Conservation (phyloP, 2,888 invertebrate species). For the Danaus chrysippus region DNA sequence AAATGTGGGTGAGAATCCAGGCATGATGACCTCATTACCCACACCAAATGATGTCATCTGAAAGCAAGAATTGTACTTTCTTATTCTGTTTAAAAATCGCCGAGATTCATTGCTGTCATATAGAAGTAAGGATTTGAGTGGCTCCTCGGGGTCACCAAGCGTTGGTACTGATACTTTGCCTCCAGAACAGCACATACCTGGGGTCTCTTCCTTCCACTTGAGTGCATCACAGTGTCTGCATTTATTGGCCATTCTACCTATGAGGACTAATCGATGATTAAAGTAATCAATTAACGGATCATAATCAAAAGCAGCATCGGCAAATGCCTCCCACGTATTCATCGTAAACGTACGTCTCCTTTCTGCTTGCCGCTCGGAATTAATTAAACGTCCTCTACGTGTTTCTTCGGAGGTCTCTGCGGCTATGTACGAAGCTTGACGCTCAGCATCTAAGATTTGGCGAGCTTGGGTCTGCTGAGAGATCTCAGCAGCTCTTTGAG, state of each 20-base stretch:
- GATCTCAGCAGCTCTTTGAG: too few species aligned
- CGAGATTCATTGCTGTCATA: not conserved
- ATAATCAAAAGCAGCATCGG: not conserved
- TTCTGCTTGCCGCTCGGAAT: too few species aligned
- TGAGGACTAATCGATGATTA: not conserved
- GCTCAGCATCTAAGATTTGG: too few species aligned
- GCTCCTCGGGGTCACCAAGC: slow-evolving; percentile 24
- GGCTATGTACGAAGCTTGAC: too few species aligned
- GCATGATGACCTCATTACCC: slow-evolving; percentile 22
- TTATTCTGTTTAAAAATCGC: slow-evolving; percentile 12
- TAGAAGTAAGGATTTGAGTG: not conserved
- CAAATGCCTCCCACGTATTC: not conserved
- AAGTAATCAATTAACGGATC: not conserved
- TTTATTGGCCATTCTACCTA: slow-evolving; percentile 31
- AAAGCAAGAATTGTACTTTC: slow-evolving; percentile 26
- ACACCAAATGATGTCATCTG: slow-evolving; percentile 39
- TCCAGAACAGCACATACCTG: slow-evolving; percentile 32
- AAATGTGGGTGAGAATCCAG: slow-evolving; percentile 31
- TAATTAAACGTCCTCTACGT: too few species aligned
- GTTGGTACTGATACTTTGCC: slow-evolving; percentile 30
- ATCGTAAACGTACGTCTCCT: too few species aligned
- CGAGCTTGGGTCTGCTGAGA: too few species aligned
- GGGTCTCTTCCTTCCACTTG: slow-evolving; percentile 33
- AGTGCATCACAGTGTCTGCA: slow-evolving; percentile 26
- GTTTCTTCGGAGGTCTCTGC: too few species aligned